phyloP scores from a whole-genome alignment of 1,140 invertebrate species.

The Drosophila obscura region DNA sequence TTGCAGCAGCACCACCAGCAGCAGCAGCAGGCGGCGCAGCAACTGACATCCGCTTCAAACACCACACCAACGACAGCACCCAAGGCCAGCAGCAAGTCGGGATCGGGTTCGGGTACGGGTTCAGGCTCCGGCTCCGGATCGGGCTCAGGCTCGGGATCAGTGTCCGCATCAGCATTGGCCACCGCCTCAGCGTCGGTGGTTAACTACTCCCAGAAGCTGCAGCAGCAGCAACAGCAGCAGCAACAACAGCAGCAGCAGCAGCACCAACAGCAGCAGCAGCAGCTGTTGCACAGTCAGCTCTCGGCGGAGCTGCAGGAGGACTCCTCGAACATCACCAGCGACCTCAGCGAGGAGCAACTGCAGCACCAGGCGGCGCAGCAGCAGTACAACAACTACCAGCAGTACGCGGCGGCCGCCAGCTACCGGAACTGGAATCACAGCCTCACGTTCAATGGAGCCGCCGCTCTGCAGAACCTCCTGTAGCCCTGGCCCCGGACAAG shows the following conservation, averaged over 20 bases:
- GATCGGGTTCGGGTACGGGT: constrained; percentile 28
- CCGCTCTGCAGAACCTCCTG: constrained; percentile 78
- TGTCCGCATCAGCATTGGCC: constrained; percentile 32
- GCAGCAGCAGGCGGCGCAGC: constrained; percentile 70
- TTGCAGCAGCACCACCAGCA: constrained; percentile 70
- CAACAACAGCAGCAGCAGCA: constrained; percentile 69
- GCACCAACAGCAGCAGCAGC: constrained; percentile 65
- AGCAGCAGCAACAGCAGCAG: constrained; percentile 63
- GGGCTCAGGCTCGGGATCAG: constrained; percentile 40
- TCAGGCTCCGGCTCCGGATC: constrained; percentile 32
- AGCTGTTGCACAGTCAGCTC: constrained; percentile 68
- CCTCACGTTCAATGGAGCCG: constrained; percentile 75
- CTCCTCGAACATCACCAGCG: constrained; percentile 80
- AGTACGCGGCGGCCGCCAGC: constrained; percentile 76
- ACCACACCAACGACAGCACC: constrained; percentile 41
- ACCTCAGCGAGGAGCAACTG: constrained; percentile 81
- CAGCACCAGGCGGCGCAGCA: constrained; percentile 78
- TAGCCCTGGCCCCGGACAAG: constrained; percentile 67
- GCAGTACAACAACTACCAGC: constrained; percentile 81
- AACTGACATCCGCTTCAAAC: constrained; percentile 77
- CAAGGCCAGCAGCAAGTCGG: constrained; percentile 65
- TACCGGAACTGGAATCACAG: constrained; percentile 82
- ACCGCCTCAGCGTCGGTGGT: constrained; percentile 26
- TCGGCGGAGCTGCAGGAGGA: constrained; percentile 75
- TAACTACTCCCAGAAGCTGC: constrained; percentile 68